A percentile compares a stretch with the other conserved stretches of the same genome.
phyloP scores from a whole-genome alignment of 2,113 vertebrate genomes.

The Thryonomys swinderianus region DNA sequence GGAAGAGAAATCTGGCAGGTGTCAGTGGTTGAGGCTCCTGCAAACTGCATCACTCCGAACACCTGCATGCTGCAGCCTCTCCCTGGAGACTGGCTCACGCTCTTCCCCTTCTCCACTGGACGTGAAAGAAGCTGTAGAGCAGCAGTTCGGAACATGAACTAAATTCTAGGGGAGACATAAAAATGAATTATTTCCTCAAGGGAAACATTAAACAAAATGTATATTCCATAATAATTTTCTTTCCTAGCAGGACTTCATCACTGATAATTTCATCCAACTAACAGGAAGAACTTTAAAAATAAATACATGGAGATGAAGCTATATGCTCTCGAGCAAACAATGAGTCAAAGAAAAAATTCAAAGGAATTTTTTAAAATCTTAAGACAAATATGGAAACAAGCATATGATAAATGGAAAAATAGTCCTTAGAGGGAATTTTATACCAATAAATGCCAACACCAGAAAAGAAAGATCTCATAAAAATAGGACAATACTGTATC shows the following conservation, averaged over 20 bases:
- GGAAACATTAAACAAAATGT: neutral
- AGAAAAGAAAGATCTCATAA: neutral
- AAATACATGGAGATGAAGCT: neutral
- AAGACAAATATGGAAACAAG: neutral
- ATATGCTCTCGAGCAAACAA: neutral
- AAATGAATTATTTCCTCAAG: conserved; percentile 19
- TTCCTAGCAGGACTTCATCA: neutral
- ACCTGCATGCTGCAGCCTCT: neutral
- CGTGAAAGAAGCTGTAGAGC: neutral
- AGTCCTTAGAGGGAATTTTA: neutral
- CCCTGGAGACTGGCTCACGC: neutral
- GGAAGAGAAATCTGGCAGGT: neutral
- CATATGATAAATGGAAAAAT: neutral
- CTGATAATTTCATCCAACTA: conserved; percentile 37
- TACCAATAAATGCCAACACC: neutral
- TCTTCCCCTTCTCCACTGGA: neutral
- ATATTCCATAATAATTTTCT: neutral
- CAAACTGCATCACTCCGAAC: neutral
- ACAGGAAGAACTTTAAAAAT: neutral
- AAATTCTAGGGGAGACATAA: neutral
- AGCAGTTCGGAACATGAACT: neutral
- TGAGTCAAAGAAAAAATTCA: neutral
- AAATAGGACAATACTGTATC: neutral
- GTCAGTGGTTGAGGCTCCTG: neutral
- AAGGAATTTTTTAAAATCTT: neutral